Evolutionary conservation across 2,888 invertebrate genomes (phyloP), one percentile per base, ranked within the genome.

Genomic region (Heliconius erato): DNA sequence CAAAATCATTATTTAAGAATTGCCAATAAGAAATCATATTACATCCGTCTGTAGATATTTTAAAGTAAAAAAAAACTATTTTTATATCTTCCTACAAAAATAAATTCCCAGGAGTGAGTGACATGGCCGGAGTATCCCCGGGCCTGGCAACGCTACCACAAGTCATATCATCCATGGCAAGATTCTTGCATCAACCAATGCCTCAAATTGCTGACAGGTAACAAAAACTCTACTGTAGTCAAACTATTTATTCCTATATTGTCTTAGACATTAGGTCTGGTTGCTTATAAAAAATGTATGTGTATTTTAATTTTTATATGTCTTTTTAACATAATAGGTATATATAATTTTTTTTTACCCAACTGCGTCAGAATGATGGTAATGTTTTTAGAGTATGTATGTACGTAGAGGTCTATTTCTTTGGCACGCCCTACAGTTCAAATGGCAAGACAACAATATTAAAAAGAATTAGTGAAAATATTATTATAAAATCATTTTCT

Each of bases 101-200:
- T 63, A 63, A n/a, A n/a, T 81, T 5, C 9, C 59, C 6, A 93
- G 93, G 94, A 87, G 91, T 96, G 59, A 92, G 93, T 83, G 95
- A 95, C 74, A 94, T 92, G 95, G 91, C 92, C 2, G 95, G 95
- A 0, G 96, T 95, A 0, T 95, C 94, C 0, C 94, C 95, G 1
- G 95, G 96, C 2, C 88, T 96, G 71, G 95, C 94, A 12, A 96
- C 96, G 1, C 87, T 96, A 26, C 95, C 96, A 0, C 94, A 96
- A 82, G 95, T 96, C 9, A 95, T 96, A 87, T 96, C 96, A 0
- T 95, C 96, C 0, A 95, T 96, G 90, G 96, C 96, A 5, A 91
- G 96, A 74, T 95, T 96, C 87, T 93, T 96, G 90, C 94, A 95
- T 72, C 90, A 90, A 0, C 88, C 93, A 0, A 91, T 95, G 91